Evolutionary conservation across 2,888 invertebrate species (phyloP).

Genomic region (Ochropleura plecta): DNA sequence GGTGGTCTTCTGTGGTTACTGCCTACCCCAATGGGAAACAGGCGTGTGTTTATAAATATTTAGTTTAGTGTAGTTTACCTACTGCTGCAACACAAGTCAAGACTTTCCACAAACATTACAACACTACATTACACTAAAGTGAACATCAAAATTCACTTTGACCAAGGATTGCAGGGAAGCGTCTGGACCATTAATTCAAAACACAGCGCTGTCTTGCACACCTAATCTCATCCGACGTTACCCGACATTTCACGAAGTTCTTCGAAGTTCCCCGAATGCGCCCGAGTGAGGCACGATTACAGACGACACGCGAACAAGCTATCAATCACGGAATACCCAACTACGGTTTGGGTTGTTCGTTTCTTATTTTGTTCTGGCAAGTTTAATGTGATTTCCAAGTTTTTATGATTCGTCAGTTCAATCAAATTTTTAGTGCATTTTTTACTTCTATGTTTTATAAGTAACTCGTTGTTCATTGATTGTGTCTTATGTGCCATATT

Average conservation of each 20-base stretch:
- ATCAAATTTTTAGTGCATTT: conserved; percentile 18
- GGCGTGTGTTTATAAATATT: no score
- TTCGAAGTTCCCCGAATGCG: conserved; percentile 36
- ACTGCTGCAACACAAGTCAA: neutral
- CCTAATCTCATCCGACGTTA: conserved; percentile 37
- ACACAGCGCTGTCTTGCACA: conserved; percentile 61
- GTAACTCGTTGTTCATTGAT: no score
- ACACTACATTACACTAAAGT: conserved; percentile 40
- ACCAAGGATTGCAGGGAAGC: conserved; percentile 28
- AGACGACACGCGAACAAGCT: conserved; percentile 70
- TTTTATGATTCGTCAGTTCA: conserved; percentile 26
- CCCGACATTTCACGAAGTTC: conserved; percentile 44
- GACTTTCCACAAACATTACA: conserved; percentile 15
- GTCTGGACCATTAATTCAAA: conserved; percentile 64
- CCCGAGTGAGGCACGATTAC: conserved; percentile 66
- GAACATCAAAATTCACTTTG: conserved; percentile 68
- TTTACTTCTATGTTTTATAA: neutral
- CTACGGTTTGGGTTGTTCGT: conserved; percentile 42
- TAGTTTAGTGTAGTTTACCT: no score
- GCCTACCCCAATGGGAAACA: no score
- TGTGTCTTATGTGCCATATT: neutral
- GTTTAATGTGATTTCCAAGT: conserved; percentile 53
- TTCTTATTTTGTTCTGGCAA: conserved; percentile 49
- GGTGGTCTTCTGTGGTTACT: no score
- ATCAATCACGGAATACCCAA: conserved; percentile 74